These are phyloP conservation scores for Leucopsar rothschildi DNA, from an alignment of 2,113 vertebrate species.

Conservation along the genomic window DNA sequence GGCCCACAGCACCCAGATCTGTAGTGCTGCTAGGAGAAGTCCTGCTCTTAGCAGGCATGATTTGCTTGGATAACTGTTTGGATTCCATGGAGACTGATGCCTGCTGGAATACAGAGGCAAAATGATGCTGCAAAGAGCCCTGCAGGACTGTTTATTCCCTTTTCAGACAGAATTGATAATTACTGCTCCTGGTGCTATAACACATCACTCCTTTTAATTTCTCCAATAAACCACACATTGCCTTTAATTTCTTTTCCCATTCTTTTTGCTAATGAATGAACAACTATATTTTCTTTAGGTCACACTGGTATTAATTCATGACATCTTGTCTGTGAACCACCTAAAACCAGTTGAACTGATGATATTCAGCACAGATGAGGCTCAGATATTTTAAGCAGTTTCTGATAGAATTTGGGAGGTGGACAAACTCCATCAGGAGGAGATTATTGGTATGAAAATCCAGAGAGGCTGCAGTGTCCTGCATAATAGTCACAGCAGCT, in stretches of 20 bases:
- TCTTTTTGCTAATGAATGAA: background rate
- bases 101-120: constrained; percentile 1
- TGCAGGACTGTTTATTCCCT: constrained; percentile 10
- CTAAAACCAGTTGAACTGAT: background rate
- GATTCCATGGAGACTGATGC: background rate
- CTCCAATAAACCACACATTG: background rate
- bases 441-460: constrained; percentile 16
- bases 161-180: constrained; percentile 39
- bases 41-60: background rate
- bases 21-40: background rate
- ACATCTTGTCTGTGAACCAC: background rate
- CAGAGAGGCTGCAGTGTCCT: background rate
- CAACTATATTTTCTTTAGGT: background rate
- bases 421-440: background rate
- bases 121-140: background rate
- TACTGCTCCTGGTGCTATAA: background rate
- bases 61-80: background rate
- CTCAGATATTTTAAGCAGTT: background rate
- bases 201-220: background rate
- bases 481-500: background rate
- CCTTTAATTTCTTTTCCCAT: background rate
- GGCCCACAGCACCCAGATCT: background rate
- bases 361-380: background rate
- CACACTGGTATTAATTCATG: background rate
- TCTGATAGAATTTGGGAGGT: background rate